Evolutionary conservation across 2,888 invertebrate species (phyloP).

Genomic region (Boloria euphrosyne): DNA sequence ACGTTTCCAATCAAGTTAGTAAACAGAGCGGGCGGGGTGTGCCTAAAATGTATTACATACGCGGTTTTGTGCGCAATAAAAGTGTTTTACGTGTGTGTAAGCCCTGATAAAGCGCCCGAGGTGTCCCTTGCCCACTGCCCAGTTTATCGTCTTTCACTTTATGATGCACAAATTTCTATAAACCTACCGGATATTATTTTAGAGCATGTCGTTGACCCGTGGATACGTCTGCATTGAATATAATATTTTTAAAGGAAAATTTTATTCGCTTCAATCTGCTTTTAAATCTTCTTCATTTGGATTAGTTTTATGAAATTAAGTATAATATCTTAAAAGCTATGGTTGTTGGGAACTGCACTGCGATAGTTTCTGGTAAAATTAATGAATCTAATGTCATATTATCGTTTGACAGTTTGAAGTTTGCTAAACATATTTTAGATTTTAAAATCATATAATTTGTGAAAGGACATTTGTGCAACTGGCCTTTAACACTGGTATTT

Average conservation of each 20-base stretch:
- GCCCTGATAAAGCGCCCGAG: slow-evolving; percentile 64
- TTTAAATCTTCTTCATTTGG: too few species aligned
- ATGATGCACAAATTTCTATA: slow-evolving; percentile 78
- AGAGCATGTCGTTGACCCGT: slow-evolving; percentile 13
- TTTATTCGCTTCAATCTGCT: too few species aligned
- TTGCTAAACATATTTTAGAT: too few species aligned
- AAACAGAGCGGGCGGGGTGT: slow-evolving; percentile 58
- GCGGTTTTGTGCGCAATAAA: slow-evolving; percentile 66
- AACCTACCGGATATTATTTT: slow-evolving; percentile 46
- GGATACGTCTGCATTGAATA: not conserved
- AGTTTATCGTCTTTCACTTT: slow-evolving; percentile 70
- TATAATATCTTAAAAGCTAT: too few species aligned
- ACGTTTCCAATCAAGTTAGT: slow-evolving; percentile 77
- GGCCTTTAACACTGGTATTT: too few species aligned
- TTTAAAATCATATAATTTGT: too few species aligned
- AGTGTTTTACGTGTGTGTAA: slow-evolving; percentile 69
- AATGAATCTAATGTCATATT: too few species aligned
- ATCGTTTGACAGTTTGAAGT: too few species aligned
- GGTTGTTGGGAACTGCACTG: too few species aligned
- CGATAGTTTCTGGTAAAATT: too few species aligned
- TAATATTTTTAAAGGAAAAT: slow-evolving; percentile 2
- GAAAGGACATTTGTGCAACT: too few species aligned
- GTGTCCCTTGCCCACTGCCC: slow-evolving; percentile 56
- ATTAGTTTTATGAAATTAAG: too few species aligned
- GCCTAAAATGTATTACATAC: slow-evolving; percentile 58